Conservation (phyloP, 2,888 invertebrate species). For the Ennomos erosarius region DNA sequence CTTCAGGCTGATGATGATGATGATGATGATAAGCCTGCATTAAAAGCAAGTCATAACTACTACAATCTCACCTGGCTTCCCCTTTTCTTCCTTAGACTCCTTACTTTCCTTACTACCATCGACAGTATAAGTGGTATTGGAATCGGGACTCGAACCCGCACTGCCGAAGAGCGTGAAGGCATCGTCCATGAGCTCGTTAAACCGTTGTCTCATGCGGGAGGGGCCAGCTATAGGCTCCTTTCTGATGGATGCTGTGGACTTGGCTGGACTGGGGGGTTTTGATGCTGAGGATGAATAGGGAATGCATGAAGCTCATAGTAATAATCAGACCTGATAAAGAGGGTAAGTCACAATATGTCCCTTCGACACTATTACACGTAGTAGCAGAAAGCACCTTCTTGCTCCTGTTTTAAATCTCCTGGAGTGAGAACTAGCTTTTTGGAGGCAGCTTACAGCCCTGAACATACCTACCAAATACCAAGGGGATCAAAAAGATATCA, state of each 20-base stretch:
- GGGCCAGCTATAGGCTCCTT: constrained; percentile 64
- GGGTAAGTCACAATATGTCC: too few relatives aligned
- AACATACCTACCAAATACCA: too few relatives aligned
- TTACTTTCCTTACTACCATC: constrained; percentile 44
- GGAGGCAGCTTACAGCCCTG: too few relatives aligned
- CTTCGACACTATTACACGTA: too few relatives aligned
- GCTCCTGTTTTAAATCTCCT: too few relatives aligned
- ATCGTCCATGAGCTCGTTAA: constrained; percentile 92
- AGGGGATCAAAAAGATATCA: too few relatives aligned
- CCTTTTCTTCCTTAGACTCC: constrained; percentile 42
- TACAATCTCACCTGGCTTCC: constrained; percentile 42
- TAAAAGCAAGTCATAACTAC: constrained; percentile 1
- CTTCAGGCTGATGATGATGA: too few relatives aligned
- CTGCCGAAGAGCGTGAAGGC: constrained; percentile 91
- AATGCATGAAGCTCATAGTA: neutral
- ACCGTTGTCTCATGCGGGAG: constrained; percentile 88
- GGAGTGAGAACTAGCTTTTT: too few relatives aligned
- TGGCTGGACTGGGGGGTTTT: constrained; percentile 66
- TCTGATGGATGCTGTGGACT: constrained; percentile 47
- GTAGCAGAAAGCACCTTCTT: too few relatives aligned
- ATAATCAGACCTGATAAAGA: too few relatives aligned
- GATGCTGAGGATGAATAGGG: constrained; percentile 53
- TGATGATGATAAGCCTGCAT: too few relatives aligned
- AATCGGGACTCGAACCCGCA: constrained; percentile 83
- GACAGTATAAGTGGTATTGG: constrained; percentile 64